Evolutionary conservation across 2,888 invertebrate species (phyloP), one percentile per base, ranked within the genome.

Genomic region (Archips crataeganus): DNA sequence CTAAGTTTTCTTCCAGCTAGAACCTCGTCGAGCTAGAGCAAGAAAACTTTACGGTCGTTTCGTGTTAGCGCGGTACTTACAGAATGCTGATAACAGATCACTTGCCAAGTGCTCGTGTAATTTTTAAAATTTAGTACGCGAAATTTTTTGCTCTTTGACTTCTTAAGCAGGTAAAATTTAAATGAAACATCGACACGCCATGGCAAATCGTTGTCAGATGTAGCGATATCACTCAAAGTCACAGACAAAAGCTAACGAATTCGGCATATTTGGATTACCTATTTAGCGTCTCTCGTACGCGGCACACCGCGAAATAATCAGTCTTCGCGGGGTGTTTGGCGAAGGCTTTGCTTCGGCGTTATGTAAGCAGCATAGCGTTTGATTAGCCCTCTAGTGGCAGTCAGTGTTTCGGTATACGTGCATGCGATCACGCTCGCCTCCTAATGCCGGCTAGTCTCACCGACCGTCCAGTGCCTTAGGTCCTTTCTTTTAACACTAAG

Each of bases 401-500:
- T 82, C 83, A 83, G 85, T 87, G 79, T 80, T 81, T 83, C 80
- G 80, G 79, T 72, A 79, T 78, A 80, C 77, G 79, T 79, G 65
- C 78, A 76, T 68, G 76, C 82, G 78, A 77, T 74, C 78, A 80
- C 79, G 80, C 78, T 80, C 79, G 80, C 75, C 78, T 77, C 76
- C 77, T 73, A 74, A 71, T 74, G 64, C 70, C 66, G 68, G 59
- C 61, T 62, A 34, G 57, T 32, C 15, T 36, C 54, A 66, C 64
- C 54, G 71, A 74, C 66, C 49, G 59, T 59, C 72, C 13, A 15
- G 69, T 69, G 64, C 68, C 60, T 64, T 8, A 34, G 59, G 42
- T 23, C 63, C 23, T 57, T 54, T 23, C 63, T 47, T 34, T 63
- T 63, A 13, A 63, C 64, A 47, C 45, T 63, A 63, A 64, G 69